phyloP scores from a whole-genome alignment of 2,888 invertebrate species.

The Protophormia terraenovae region DNA sequence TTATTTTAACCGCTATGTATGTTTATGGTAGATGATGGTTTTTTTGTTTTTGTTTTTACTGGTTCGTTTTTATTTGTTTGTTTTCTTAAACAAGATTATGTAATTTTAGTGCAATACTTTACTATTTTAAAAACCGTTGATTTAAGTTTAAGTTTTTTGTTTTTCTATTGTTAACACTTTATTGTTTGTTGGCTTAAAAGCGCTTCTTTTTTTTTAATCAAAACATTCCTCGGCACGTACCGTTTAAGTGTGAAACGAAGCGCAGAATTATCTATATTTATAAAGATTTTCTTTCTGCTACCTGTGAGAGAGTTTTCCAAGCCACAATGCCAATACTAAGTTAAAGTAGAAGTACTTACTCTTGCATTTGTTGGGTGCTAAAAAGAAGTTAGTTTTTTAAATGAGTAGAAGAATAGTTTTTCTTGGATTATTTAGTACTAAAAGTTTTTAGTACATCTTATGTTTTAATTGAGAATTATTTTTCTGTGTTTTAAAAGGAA shows the following conservation, averaged over 20 bases:
- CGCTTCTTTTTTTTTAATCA: slow-evolving; percentile 48
- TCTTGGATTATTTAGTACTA: neutral
- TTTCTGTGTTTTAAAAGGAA: neutral
- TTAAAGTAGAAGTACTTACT: neutral
- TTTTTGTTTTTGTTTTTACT: slow-evolving; percentile 32
- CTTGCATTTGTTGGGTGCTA: slow-evolving; percentile 7
- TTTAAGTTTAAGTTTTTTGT: slow-evolving; percentile 7
- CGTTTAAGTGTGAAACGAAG: slow-evolving; percentile 79
- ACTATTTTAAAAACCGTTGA: slow-evolving; percentile 48
- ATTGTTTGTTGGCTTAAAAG: slow-evolving; percentile 34
- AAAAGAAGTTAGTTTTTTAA: slow-evolving; percentile 11
- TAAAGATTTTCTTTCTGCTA: slow-evolving; percentile 72
- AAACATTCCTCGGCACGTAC: slow-evolving; percentile 73
- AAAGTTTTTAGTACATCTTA: slow-evolving; percentile 10
- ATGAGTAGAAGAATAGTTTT: neutral
- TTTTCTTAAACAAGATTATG: slow-evolving; percentile 64
- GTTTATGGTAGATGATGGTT: slow-evolving; percentile 1
- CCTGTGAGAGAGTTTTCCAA: slow-evolving; percentile 46
- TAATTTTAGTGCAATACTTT: slow-evolving; percentile 57
- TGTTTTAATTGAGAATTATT: neutral
- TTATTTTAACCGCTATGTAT: slow-evolving; percentile 55
- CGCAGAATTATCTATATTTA: slow-evolving; percentile 77
- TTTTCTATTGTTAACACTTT: slow-evolving; percentile 28
- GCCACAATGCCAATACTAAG: neutral
- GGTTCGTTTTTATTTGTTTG: slow-evolving; percentile 38